phyloP scores from a whole-genome alignment of 2,888 invertebrate species.

The Crematogaster levior region DNA sequence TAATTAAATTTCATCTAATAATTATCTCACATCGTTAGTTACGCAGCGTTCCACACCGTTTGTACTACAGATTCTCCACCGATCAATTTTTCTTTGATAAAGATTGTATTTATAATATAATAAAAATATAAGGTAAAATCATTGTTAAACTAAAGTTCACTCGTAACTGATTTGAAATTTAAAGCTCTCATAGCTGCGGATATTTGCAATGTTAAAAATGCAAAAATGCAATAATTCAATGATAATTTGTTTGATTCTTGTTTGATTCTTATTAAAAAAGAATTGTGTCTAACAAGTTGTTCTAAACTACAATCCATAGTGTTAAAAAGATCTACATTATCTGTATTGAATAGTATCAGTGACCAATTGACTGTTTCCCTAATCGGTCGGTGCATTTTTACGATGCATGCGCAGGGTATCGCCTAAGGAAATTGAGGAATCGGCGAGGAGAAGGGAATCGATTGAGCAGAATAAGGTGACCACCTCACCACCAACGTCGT shows the following conservation, averaged over 20 bases:
- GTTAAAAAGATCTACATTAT: background rate
- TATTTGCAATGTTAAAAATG: background rate
- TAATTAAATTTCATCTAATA: slow-evolving; percentile 40
- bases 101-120: background rate
- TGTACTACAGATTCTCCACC: background rate
- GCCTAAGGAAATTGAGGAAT: slow-evolving; percentile 83
- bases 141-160: background rate
- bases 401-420: slow-evolving; percentile 85
- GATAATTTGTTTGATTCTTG: background rate
- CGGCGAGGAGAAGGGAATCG: slow-evolving; percentile 81
- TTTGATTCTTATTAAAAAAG: background rate
- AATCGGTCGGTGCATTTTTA: slow-evolving; percentile 53
- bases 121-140: background rate
- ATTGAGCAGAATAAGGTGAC: slow-evolving; percentile 73
- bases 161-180: background rate
- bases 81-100: slow-evolving; percentile 20
- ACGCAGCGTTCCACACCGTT: background rate
- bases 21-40: slow-evolving; percentile 2
- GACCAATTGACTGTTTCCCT: slow-evolving; percentile 50
- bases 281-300: background rate
- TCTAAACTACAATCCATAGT: background rate
- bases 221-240: background rate
- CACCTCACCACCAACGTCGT: slow-evolving; percentile 68
- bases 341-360: background rate
- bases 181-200: background rate